Evolutionary conservation across 2,113 vertebrate genomes (phyloP).

Genomic region (Brachypodius melanocephalos): DNA sequence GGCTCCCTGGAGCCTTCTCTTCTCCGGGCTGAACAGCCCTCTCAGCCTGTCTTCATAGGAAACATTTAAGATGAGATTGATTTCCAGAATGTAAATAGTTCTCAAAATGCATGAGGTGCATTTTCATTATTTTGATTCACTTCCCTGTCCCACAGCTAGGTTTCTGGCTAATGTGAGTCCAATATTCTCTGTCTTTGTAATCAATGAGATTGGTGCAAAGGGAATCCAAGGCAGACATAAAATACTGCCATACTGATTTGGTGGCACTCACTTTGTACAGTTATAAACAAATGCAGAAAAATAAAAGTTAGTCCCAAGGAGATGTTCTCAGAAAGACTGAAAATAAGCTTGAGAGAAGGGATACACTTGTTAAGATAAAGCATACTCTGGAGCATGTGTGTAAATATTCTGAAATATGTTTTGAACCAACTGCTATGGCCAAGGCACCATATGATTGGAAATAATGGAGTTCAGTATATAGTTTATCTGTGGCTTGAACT

Average conservation of each 20-base stretch:
- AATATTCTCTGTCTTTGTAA: not conserved
- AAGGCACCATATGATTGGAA: not conserved
- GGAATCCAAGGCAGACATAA: not conserved
- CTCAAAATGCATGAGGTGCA: not conserved
- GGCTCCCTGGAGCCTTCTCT: not conserved
- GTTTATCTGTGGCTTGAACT: not conserved
- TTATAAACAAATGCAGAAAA: not conserved
- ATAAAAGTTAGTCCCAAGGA: not conserved
- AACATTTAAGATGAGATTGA: not conserved
- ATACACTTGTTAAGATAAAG: not conserved
- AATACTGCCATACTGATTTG: not conserved
- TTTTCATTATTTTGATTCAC: not conserved
- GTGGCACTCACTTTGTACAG: not conserved
- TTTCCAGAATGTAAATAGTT: not conserved
- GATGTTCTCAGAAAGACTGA: not conserved
- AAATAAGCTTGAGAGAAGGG: not conserved
- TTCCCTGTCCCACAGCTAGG: not conserved
- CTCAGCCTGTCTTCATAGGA: not conserved
- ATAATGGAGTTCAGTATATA: not conserved
- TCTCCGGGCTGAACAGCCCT: not conserved
- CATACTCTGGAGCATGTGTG: not conserved
- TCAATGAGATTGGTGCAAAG: not conserved
- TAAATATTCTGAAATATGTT: not conserved
- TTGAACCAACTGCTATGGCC: not conserved
- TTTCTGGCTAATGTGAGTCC: not conserved